Conservation (phyloP, 2,797 vertebrate genomes). For the Coilia nasus region DNA sequence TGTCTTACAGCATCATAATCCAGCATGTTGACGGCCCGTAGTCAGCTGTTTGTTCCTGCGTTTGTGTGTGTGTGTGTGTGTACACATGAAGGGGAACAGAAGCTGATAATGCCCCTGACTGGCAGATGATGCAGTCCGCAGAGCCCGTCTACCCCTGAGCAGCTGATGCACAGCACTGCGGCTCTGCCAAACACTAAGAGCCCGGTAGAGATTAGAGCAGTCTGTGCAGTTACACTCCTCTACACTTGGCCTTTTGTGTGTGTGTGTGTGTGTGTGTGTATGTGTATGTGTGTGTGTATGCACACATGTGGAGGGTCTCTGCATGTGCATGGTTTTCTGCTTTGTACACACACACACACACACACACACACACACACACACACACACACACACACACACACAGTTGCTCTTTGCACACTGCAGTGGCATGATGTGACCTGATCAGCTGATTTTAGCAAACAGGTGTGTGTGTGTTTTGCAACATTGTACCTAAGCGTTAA, state of each 20-base stretch:
- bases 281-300: not conserved
- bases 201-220: not conserved
- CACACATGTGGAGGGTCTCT: not conserved
- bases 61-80: not conserved
- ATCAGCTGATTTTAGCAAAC: not conserved
- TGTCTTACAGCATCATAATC: not conserved
- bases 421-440: not conserved
- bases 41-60: not conserved
- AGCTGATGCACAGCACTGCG: not conserved
- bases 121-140: not conserved
- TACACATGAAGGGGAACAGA: not conserved
- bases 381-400: not conserved
- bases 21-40: too few species aligned
- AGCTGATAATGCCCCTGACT: not conserved
- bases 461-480: not conserved
- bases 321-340: constrained; percentile 4
- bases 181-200: not conserved
- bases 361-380: not conserved
- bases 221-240: not conserved
- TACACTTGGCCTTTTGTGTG: not conserved
- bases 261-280: not conserved
- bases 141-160: not conserved
- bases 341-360: not conserved
- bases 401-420: not conserved
- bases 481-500: not conserved